Percentiles rank a stretch among this genome's conserved stretches.
These are phyloP conservation scores for Amphipoea lucens DNA, from an alignment of 2,888 invertebrate species.

Conservation along the genomic window DNA sequence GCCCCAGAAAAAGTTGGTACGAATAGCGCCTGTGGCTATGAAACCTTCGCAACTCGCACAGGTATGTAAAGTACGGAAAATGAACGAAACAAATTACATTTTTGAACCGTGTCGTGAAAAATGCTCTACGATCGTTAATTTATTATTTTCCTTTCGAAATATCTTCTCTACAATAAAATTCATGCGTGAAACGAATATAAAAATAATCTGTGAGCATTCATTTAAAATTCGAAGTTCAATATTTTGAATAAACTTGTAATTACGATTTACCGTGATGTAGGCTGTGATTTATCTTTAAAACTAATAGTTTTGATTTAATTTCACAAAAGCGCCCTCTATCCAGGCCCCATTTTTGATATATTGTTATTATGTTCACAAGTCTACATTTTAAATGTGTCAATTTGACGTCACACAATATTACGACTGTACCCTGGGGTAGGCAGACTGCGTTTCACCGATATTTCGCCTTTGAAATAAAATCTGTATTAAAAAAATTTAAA, in stretches of 20 bases:
- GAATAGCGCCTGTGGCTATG: conserved; percentile 80
- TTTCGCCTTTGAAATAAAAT: neutral
- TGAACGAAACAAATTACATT: neutral
- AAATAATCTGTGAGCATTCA: neutral
- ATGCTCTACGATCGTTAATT: neutral
- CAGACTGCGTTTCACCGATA: neutral
- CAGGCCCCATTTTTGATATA: neutral
- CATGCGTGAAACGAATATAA: neutral
- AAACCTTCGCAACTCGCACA: conserved; percentile 69
- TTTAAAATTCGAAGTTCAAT: neutral
- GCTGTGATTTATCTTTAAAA: neutral
- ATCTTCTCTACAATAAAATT: neutral
- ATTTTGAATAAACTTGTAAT: neutral
- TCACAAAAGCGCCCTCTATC: conserved; percentile 24
- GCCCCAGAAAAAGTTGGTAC: conserved; percentile 81
- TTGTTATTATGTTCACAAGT: neutral
- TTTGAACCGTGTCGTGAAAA: neutral
- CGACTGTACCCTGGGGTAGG: neutral
- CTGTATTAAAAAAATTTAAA: neutral
- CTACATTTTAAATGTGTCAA: conserved; percentile 1
- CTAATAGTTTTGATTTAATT: neutral
- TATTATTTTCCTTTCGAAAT: neutral
- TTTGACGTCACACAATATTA: conserved; percentile 22
- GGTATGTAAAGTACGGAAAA: conserved; percentile 71
- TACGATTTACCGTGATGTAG: neutral